These are phyloP conservation scores for Megaptera novaeangliae DNA, from an alignment of 2,113 vertebrate genomes.

Conservation along the genomic window DNA sequence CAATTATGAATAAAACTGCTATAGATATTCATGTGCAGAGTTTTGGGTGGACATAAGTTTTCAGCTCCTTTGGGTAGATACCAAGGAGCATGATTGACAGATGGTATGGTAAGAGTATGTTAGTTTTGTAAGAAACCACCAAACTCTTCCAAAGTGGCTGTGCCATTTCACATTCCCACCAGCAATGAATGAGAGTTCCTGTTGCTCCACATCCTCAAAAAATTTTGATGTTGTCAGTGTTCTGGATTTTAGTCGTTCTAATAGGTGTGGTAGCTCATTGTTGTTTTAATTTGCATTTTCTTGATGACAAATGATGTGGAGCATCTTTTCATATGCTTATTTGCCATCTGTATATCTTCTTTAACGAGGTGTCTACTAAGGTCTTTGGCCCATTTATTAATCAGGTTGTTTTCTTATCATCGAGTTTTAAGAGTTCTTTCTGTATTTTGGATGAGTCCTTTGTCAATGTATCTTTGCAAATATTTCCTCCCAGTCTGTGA, in stretches of 20 bases:
- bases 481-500: neutral
- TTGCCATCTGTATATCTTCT: neutral
- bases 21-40: neutral
- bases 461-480: neutral
- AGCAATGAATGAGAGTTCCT: neutral
- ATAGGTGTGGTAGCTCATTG: neutral
- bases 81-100: neutral
- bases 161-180: neutral
- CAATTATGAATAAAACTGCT: neutral
- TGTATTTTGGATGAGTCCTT: neutral
- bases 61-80: neutral
- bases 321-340: neutral
- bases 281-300: neutral
- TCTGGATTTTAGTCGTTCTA: neutral
- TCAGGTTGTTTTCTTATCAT: neutral
- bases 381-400: neutral
- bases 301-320: neutral
- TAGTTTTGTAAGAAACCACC: neutral
- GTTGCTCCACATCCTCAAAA: neutral
- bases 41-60: neutral
- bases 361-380: neutral
- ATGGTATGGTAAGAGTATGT: neutral
- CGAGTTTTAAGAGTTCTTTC: neutral
- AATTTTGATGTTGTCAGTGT: neutral
- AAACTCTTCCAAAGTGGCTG: neutral